Base-by-base conservation (phyloP, 2,797 vertebrate species). In the Ficedula albicollis region DNA sequence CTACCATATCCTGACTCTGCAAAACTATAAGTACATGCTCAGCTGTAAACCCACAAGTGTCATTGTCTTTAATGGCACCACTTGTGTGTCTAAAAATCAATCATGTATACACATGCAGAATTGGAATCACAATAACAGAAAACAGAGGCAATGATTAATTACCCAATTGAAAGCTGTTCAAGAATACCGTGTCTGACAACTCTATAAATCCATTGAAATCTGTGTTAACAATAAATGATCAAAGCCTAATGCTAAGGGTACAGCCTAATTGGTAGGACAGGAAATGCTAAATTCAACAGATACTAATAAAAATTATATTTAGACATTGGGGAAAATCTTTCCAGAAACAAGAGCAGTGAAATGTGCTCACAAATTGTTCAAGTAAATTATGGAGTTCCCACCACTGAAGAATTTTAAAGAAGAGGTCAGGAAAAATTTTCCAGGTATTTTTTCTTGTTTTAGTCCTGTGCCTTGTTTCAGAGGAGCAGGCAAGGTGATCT, bases 131-230 rank as follows among this genome's bases (percentile, higher is more conserved):
- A 95, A 54, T 93, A 97, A 95, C 85, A 95, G 88, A 93, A 96
- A 97, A 91, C 69, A 94, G 80, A 95, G 63, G 85, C 80, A 93
- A 82, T 93, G 74, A 96, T 95, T 94, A 93, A 95, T 94, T 92
- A 87, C 63, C 84, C 87, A 96, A 11, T 39, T 88, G 92, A 84
- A 96, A 91, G 79, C 68, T 82, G 91, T 75, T 93, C 76, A 48
- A 26, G 1, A 91, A 89, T 86, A 84, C 80, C 19, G 6, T 85
- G 79, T 81, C 51, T 94, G 89, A 94, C 89, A 95, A 90, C 89
- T 93, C 91, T 90, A 86, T 84, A 96, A 93, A 92, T 90, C 92
- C 76, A 86, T 67, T 55, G 55, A 78, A 92, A 88, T 90, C 59
- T 81, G 32, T 78, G 73, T 78, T 92, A 89, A 88, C 79, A 81